Evolutionary conservation across 2,113 vertebrate genomes (phyloP).

Genomic region (Mormoops blainvillei): DNA sequence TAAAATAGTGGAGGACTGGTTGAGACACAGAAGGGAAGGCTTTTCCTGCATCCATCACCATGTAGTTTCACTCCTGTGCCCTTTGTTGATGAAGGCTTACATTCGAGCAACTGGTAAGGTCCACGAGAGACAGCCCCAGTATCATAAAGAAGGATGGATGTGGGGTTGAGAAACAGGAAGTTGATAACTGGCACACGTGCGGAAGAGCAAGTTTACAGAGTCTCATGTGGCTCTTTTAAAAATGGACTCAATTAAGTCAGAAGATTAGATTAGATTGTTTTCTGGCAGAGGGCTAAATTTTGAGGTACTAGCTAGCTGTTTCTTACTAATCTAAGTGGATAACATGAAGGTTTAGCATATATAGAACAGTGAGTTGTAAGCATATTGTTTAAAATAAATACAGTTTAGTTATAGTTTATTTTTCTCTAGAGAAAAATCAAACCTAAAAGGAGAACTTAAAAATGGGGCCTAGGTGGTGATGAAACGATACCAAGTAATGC

Average conservation of each 20-base stretch:
- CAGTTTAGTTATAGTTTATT: not conserved
- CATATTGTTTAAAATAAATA: not conserved
- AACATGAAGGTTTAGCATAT: not conserved
- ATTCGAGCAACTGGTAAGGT: not conserved
- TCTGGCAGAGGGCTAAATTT: not conserved
- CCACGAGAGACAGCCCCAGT: too few relatives aligned
- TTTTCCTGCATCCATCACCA: not conserved
- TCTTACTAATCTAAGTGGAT: not conserved
- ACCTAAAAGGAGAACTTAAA: not conserved
- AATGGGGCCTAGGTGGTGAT: not conserved
- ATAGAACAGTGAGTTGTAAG: not conserved
- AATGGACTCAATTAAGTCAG: not conserved
- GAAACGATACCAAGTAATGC: not conserved
- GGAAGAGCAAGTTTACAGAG: not conserved
- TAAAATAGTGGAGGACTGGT: not conserved
- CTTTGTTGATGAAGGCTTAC: not conserved
- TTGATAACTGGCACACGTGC: not conserved
- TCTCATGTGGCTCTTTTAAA: not conserved
- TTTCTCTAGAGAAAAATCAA: not conserved
- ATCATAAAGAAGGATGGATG: not conserved
- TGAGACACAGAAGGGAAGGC: not conserved
- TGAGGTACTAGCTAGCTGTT: not conserved
- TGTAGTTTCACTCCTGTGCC: not conserved
- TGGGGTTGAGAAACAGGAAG: not conserved
- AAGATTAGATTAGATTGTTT: not conserved